Conservation (phyloP, 1,140 invertebrate species). For the Callitettix versicolor region DNA sequence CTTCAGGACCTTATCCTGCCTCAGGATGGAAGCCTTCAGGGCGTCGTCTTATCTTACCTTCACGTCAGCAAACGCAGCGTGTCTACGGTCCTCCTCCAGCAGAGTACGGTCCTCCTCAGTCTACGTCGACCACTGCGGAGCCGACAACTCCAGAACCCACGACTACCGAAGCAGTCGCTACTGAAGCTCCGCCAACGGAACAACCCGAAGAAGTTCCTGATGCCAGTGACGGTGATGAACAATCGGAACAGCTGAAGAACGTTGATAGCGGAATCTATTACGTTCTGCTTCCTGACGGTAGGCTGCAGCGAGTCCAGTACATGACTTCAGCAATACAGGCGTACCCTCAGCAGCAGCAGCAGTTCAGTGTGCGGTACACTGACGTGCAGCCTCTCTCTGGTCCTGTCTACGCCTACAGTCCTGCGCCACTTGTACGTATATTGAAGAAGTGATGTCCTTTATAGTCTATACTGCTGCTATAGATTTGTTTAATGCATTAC, state of each 20-base stretch:
- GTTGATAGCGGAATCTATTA: conserved; percentile 49
- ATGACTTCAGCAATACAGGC: conserved; percentile 23
- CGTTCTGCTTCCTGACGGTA: conserved; percentile 63
- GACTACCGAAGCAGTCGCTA: no score
- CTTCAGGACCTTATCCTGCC: conserved; percentile 17
- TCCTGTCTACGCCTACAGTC: conserved; percentile 24
- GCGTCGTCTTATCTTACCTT: conserved; percentile 13
- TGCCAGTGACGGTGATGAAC: no score
- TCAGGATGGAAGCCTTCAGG: conserved; percentile 18
- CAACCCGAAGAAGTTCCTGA: conserved; percentile 7
- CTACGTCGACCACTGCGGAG: conserved; percentile 4
- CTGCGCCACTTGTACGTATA: conserved; percentile 19
- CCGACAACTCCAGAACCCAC: conserved; percentile 1
- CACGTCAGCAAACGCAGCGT: conserved; percentile 5
- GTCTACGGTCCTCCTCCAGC: conserved; percentile 1
- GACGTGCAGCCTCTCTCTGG: conserved; percentile 24
- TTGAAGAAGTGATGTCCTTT: conserved; percentile 6
- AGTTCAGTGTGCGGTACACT: conserved; percentile 23
- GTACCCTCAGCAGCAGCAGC: no score
- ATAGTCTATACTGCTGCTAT: not conserved
- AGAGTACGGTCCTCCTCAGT: conserved; percentile 14
- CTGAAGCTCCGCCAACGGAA: not conserved
- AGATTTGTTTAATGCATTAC: no score
- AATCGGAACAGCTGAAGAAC: conserved; percentile 1
- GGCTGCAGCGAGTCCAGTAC: conserved; percentile 48